These are phyloP conservation scores for Piezodorus guildinii DNA, from an alignment of 1,140 invertebrate genomes.

Conservation along the genomic window DNA sequence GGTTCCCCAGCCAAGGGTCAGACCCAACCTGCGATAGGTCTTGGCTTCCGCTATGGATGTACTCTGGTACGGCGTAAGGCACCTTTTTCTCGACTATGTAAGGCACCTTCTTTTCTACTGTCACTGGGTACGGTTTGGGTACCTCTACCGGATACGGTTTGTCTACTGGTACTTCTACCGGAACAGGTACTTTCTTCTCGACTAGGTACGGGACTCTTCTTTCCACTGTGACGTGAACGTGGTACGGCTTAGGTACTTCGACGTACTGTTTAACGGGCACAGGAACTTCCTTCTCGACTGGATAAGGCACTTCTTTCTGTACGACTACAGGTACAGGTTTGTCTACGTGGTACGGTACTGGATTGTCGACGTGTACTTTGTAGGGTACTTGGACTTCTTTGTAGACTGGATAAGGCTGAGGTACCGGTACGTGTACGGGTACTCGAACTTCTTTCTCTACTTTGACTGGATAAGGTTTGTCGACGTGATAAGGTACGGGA, in stretches of 20 bases:
- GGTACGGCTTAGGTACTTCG: conserved; percentile 18
- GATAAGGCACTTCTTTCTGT: conserved; percentile 8
- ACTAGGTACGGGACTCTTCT: conserved; percentile 17
- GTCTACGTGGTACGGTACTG: conserved; percentile 15
- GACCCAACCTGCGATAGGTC: too few species aligned
- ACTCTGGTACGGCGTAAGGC: conserved; percentile 14
- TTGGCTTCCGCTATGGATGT: neutral
- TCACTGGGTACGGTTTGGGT: conserved; percentile 19
- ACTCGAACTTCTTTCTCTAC: conserved; percentile 27
- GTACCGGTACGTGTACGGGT: conserved; percentile 51
- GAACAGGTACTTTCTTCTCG: conserved; percentile 13
- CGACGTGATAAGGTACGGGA: conserved; percentile 28
- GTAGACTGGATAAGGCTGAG: conserved; percentile 45
- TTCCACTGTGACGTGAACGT: conserved; percentile 10
- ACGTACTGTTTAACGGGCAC: conserved; percentile 12
- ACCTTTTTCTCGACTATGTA: conserved; percentile 10
- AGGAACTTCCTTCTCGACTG: conserved; percentile 12
- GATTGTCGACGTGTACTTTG: conserved; percentile 10
- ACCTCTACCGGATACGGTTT: conserved; percentile 19
- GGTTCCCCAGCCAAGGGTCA: too few species aligned
- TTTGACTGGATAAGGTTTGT: conserved; percentile 28
- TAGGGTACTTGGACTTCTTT: conserved; percentile 34
- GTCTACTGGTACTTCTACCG: conserved; percentile 18
- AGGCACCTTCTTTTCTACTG: conserved; percentile 19
- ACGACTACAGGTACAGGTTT: conserved; percentile 5